phyloP scores from a whole-genome alignment of 2,888 invertebrate genomes.

The Saturnia japonica region DNA sequence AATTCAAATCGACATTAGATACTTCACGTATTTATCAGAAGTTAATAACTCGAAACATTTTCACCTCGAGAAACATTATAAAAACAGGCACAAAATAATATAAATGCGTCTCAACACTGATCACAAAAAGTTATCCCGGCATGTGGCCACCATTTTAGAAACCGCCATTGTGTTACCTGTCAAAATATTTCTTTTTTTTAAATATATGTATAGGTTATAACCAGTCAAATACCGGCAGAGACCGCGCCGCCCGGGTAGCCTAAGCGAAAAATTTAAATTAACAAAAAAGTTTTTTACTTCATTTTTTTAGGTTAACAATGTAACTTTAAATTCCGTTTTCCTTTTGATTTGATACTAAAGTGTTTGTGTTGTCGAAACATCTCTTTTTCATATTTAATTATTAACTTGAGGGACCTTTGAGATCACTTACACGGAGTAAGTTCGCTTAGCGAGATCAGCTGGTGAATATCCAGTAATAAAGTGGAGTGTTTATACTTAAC shows the following conservation, averaged over 20 bases:
- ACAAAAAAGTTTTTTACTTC: background rate
- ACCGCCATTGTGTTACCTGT: slow-evolving; percentile 68
- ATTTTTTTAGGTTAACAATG: slow-evolving; percentile 36
- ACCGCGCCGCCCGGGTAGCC: slow-evolving; percentile 21
- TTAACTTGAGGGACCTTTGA: background rate
- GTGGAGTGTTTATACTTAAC: too few species aligned
- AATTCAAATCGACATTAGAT: background rate
- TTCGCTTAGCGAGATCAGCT: too few species aligned
- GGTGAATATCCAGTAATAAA: too few species aligned
- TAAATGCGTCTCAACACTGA: slow-evolving; percentile 10
- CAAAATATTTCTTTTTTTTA: slow-evolving; percentile 67
- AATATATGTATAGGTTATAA: slow-evolving; percentile 19
- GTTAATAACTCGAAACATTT: background rate
- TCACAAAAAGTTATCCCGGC: slow-evolving; percentile 40
- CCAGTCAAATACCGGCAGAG: slow-evolving; percentile 24
- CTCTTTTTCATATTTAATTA: background rate
- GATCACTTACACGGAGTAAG: too few species aligned
- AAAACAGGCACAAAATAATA: slow-evolving; percentile 1
- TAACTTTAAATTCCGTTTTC: background rate
- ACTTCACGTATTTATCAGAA: background rate
- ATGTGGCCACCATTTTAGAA: slow-evolving; percentile 60
- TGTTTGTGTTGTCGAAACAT: background rate
- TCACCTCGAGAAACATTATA: background rate
- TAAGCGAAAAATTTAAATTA: slow-evolving; percentile 34
- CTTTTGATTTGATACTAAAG: background rate